Conservation (phyloP, 2,113 vertebrate genomes). For the Suncus etruscus region DNA sequence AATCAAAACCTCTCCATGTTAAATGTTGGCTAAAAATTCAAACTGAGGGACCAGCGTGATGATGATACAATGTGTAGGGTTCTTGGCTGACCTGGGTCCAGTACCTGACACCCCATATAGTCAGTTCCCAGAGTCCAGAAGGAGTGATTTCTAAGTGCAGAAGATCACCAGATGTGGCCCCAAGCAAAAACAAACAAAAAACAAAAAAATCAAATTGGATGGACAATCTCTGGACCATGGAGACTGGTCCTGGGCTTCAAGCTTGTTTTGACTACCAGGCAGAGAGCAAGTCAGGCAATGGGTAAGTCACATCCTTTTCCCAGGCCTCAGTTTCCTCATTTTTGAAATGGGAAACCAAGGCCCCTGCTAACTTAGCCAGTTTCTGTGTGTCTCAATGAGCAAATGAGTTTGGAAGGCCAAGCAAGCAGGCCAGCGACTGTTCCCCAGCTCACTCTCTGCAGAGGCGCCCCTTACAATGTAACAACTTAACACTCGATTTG, state of each 20-base stretch:
- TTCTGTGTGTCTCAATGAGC: neutral
- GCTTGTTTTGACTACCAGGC: neutral
- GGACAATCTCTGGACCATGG: neutral
- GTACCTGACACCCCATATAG: no score
- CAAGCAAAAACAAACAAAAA: no score
- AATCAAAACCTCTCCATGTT: slow-evolving; percentile 43
- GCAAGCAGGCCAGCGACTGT: neutral
- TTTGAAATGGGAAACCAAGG: slow-evolving; percentile 59
- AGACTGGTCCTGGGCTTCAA: neutral
- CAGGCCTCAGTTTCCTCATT: slow-evolving; percentile 63
- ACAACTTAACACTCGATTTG: slow-evolving; percentile 67
- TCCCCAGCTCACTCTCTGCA: neutral
- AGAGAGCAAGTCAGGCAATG: neutral
- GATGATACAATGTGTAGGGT: no score
- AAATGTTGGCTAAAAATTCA: slow-evolving; percentile 51
- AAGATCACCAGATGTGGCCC: no score
- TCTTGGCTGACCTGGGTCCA: no score
- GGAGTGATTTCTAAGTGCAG: no score
- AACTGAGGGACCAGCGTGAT: neutral
- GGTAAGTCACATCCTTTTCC: neutral
- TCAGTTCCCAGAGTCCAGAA: no score
- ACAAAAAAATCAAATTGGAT: slow-evolving; percentile 11
- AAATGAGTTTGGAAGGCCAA: neutral
- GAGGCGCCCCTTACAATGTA: neutral
- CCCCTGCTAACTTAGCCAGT: neutral